Evolutionary conservation across 2,113 vertebrate species (phyloP).

Genomic region (Anthoscopus minutus): DNA sequence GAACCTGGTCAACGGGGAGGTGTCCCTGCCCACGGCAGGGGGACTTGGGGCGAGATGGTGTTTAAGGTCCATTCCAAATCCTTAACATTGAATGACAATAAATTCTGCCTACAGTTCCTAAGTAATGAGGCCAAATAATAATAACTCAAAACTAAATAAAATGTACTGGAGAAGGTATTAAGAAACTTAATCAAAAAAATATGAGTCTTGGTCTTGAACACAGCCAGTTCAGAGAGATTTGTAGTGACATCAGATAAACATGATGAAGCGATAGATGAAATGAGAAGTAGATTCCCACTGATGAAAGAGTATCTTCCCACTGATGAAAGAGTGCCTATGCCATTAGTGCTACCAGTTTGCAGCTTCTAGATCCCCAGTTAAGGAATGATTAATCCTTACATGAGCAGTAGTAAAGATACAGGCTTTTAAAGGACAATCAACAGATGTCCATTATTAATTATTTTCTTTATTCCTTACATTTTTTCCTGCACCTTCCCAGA

Average conservation of each 20-base stretch:
- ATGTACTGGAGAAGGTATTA: not conserved
- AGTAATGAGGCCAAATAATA: not conserved
- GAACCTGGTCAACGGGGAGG: not conserved
- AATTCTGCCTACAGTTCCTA: not conserved
- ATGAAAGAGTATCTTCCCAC: not conserved
- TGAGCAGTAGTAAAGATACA: not conserved
- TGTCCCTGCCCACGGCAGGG: not conserved
- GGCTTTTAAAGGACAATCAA: not conserved
- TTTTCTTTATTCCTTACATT: not conserved
- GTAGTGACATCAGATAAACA: not conserved
- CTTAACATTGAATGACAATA: not conserved
- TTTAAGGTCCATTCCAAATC: not conserved
- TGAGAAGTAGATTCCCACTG: not conserved
- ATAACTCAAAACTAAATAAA: not conserved
- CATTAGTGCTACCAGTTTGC: not conserved
- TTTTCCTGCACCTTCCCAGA: not conserved
- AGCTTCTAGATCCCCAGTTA: not conserved
- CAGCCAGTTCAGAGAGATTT: not conserved
- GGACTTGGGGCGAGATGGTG: rapidly evolving
- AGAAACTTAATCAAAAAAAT: not conserved
- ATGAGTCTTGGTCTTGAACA: not conserved
- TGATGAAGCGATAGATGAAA: not conserved
- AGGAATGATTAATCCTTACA: not conserved
- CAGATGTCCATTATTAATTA: not conserved
- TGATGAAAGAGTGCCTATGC: not conserved